phyloP scores from a whole-genome alignment of 2,888 invertebrate species.

The Leptopilina syphax region DNA sequence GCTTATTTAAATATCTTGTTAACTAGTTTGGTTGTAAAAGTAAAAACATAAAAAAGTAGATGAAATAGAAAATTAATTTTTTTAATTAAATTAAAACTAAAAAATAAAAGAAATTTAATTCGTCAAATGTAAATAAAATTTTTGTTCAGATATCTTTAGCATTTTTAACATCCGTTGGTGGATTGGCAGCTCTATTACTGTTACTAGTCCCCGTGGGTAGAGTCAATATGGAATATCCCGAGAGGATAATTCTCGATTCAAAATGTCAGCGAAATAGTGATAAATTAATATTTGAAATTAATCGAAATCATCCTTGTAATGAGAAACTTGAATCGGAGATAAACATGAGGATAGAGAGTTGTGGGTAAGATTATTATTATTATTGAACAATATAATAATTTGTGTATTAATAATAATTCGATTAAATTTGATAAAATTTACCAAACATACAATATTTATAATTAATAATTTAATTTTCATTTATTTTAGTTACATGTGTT shows the following conservation, averaged over 20 bases:
- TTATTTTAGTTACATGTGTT: slow-evolving; percentile 18
- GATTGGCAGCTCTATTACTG: slow-evolving; percentile 82
- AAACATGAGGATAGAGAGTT: slow-evolving; percentile 67
- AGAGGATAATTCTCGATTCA: slow-evolving; percentile 80
- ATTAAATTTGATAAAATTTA: not conserved
- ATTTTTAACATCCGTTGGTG: slow-evolving; percentile 83
- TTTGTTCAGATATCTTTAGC: slow-evolving; percentile 82
- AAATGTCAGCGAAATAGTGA: slow-evolving; percentile 75
- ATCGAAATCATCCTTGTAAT: slow-evolving; percentile 68
- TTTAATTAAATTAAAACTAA: too few relatives aligned
- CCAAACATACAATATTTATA: not conserved
- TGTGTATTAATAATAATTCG: too few relatives aligned
- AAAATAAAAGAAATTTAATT: too few relatives aligned
- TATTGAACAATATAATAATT: not conserved
- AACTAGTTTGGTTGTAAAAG: too few relatives aligned
- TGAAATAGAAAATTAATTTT: too few relatives aligned
- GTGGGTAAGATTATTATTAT: slow-evolving; percentile 64
- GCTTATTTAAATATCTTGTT: too few relatives aligned
- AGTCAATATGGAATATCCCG: slow-evolving; percentile 82
- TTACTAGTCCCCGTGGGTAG: slow-evolving; percentile 85
- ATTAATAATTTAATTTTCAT: not conserved
- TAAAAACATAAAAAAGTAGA: too few relatives aligned
- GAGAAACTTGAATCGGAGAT: slow-evolving; percentile 61
- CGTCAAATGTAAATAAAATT: not conserved
- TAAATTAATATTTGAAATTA: slow-evolving; percentile 66